A percentile compares a stretch with the other conserved stretches of the same genome.
phyloP scores from a whole-genome alignment of 1,140 invertebrate species.

The Brevipalpus yothersi region DNA sequence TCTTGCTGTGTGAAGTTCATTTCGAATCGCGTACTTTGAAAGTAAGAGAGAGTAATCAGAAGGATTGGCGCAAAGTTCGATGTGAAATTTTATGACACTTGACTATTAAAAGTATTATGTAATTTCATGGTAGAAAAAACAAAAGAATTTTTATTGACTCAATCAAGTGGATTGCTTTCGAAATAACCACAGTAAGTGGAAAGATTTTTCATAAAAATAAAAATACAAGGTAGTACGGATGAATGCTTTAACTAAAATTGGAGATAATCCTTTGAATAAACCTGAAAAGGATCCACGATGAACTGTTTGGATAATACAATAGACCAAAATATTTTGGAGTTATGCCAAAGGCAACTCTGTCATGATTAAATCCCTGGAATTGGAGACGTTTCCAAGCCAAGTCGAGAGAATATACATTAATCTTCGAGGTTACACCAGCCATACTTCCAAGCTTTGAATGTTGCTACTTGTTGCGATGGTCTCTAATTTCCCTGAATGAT shows the following conservation, averaged over 20 bases:
- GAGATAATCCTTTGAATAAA: slow-evolving; percentile 42
- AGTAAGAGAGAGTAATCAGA: no score
- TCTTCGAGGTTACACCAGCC: slow-evolving; percentile 49
- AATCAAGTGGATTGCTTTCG: no score
- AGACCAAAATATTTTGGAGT: slow-evolving; percentile 21
- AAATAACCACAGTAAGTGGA: neutral
- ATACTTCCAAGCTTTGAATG: slow-evolving; percentile 30
- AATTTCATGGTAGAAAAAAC: no score
- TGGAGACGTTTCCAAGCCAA: slow-evolving; percentile 69
- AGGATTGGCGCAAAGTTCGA: neutral
- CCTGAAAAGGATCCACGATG: slow-evolving; percentile 41
- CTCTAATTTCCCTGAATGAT: neutral
- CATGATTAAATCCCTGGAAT: slow-evolving; percentile 32
- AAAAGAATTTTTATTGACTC: no score
- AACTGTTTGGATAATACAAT: slow-evolving; percentile 43
- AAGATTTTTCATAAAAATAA: slow-evolving; percentile 3
- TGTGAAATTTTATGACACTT: neutral
- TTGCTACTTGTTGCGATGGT: neutral
- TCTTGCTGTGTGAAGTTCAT: no score
- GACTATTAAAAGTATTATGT: no score
- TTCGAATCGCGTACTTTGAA: no score
- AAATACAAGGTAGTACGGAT: slow-evolving; percentile 47
- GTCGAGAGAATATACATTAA: slow-evolving; percentile 54
- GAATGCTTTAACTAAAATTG: slow-evolving; percentile 56
- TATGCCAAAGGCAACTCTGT: neutral